These are phyloP conservation scores for Apostichopus japonicus DNA, from an alignment of 35 echinoderm and acorn worm species.

Conservation along the genomic window DNA sequence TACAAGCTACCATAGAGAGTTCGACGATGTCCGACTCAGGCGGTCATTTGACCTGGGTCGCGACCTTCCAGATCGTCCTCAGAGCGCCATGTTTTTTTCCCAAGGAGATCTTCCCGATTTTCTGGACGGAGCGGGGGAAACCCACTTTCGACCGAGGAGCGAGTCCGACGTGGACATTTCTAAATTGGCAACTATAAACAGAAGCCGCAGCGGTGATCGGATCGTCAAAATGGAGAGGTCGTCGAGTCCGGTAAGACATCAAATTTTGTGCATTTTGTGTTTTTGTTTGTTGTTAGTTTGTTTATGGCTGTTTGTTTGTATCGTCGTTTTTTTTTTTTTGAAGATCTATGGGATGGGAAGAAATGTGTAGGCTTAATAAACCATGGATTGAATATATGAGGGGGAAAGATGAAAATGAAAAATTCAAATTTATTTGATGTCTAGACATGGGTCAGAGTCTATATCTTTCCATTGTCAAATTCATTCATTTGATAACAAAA, in stretches of 20 bases:
- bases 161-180: conserved; percentile 55
- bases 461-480: no score
- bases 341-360: no score
- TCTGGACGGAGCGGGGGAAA: neutral
- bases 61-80: conserved; percentile 26
- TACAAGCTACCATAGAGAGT: conserved; percentile 47
- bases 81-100: conserved; percentile 51
- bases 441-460: no score
- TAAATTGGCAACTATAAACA: neutral
- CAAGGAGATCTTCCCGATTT: conserved; percentile 46
- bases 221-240: neutral
- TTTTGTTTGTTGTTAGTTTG: neutral
- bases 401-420: no score
- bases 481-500: no score
- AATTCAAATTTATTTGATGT: no score
- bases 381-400: no score
- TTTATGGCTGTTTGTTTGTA: neutral
- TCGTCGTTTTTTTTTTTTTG: neutral
- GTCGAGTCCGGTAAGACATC: conserved; percentile 39
- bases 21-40: conserved; percentile 44
- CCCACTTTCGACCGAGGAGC: conserved; percentile 28
- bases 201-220: conserved; percentile 46
- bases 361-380: no score
- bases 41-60: conserved; percentile 51
- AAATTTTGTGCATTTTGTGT: neutral